Evolutionary conservation across 2,113 vertebrate genomes (phyloP).

Genomic region (Mixornis gularis): DNA sequence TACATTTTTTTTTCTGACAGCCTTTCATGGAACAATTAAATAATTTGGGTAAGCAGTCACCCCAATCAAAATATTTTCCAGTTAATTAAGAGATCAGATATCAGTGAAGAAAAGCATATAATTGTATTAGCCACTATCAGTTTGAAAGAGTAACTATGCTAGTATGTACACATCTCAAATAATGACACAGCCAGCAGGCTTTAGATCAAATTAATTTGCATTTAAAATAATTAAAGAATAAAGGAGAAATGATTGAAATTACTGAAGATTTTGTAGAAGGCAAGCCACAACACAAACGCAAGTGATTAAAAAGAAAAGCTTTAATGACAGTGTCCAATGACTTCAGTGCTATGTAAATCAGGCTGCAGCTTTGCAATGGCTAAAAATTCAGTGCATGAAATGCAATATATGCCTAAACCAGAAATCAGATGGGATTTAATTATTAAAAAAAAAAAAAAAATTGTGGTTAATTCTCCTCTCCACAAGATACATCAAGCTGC

Average conservation of each 20-base stretch:
- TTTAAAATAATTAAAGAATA: constrained; percentile 35
- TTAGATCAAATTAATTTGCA: constrained; percentile 30
- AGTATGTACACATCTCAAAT: constrained; percentile 14
- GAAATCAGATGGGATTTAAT: background rate
- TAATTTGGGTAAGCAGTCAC: constrained; percentile 63
- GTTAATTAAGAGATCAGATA: constrained; percentile 61
- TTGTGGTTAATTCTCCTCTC: background rate
- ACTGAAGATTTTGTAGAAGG: background rate
- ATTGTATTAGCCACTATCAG: constrained; percentile 56
- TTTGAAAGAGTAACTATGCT: constrained; percentile 54
- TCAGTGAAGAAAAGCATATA: constrained; percentile 53
- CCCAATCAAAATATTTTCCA: constrained; percentile 64
- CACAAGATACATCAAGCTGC: background rate
- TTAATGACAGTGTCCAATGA: background rate
- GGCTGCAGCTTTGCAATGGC: background rate
- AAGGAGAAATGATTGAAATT: background rate
- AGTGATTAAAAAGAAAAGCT: background rate
- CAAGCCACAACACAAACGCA: background rate
- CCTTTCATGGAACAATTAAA: constrained; percentile 49
- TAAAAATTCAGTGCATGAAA: background rate
- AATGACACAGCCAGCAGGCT: constrained; percentile 8
- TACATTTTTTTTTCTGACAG: constrained; percentile 27
- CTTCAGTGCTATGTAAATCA: background rate
- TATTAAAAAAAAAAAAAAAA: background rate
- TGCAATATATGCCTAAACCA: background rate